A percentile compares a stretch with the other conserved stretches of the same genome.
phyloP scores from a whole-genome alignment of 2,797 vertebrate genomes.

The Echiichthys vipera region DNA sequence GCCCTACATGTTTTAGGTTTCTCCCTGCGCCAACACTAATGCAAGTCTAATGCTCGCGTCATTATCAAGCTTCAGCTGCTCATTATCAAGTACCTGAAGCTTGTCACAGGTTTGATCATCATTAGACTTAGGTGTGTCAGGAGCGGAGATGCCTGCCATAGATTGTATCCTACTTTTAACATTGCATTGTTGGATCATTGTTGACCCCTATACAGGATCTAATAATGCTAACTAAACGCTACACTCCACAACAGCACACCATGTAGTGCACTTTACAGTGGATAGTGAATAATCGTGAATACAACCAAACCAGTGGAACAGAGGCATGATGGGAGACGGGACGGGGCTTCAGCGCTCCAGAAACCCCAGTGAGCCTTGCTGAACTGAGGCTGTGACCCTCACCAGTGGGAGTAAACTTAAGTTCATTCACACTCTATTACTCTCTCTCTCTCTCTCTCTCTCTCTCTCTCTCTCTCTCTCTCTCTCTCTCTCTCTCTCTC shows the following conservation, averaged over 20 bases:
- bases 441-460: slow-evolving; percentile 45
- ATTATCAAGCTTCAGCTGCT: no score
- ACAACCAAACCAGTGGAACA: slow-evolving; percentile 1
- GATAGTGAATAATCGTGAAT: slow-evolving; percentile 2
- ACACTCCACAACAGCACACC: neutral
- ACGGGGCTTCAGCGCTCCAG: slow-evolving; percentile 1
- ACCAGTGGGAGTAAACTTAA: slow-evolving; percentile 39
- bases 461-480: slow-evolving; percentile 27
- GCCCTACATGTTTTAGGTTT: no score
- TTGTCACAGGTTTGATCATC: no score
- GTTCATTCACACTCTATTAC: slow-evolving; percentile 59
- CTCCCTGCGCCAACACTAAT: no score
- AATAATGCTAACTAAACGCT: neutral
- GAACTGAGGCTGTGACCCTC: slow-evolving; percentile 48
- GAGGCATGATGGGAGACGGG: slow-evolving; percentile 21
- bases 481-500: slow-evolving; percentile 33
- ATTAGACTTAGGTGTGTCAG: no score
- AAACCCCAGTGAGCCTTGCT: slow-evolving; percentile 28
- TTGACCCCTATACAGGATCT: no score
- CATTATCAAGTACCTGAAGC: no score
- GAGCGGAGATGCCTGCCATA: no score
- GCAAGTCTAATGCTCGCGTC: no score
- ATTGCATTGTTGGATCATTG: neutral
- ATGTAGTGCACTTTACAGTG: neutral
- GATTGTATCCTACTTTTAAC: neutral